These are phyloP conservation scores for Octonoba sinensis DNA, from an alignment of 2,888 invertebrate genomes.

Conservation along the genomic window DNA sequence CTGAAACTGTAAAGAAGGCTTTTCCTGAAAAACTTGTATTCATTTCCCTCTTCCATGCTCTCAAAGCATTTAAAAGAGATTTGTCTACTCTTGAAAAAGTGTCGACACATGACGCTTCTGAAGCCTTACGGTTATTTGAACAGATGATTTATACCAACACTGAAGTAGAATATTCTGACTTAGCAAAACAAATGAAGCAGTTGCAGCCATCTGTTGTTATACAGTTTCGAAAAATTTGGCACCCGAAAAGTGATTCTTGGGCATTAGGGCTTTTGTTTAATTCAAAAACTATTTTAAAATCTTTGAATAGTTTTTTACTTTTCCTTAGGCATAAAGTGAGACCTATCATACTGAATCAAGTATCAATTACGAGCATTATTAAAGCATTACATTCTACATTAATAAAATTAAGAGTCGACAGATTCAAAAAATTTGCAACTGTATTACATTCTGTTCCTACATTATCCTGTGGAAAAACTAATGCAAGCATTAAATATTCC, in stretches of 20 bases:
- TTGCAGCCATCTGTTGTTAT: conserved; percentile 5
- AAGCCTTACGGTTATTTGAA: conserved; percentile 28
- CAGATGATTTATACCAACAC: conserved; percentile 27
- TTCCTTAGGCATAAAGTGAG: conserved; percentile 21
- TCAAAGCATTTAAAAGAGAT: conserved; percentile 43
- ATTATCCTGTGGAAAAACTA: neutral
- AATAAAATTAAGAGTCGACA: conserved; percentile 16
- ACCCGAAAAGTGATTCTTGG: conserved; percentile 28
- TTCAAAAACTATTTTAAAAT: conserved; percentile 37
- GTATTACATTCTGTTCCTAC: conserved; percentile 10
- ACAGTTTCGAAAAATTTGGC: conserved; percentile 30
- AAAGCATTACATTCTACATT: conserved; percentile 12
- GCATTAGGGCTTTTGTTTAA: conserved; percentile 16
- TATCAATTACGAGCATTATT: conserved; percentile 19
- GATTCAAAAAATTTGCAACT: conserved; percentile 28
- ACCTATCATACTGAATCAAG: conserved; percentile 7
- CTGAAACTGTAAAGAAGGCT: conserved; percentile 12
- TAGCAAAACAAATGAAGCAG: conserved; percentile 23
- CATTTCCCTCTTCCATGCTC: conserved; percentile 32
- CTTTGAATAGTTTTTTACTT: conserved; percentile 26
- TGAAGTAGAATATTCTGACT: conserved; percentile 39
- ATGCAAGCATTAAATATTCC: conserved; percentile 17
- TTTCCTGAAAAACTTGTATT: conserved; percentile 36
- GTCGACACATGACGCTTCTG: conserved; percentile 17
- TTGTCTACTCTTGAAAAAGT: conserved; percentile 12